Conservation (phyloP, 2,113 vertebrate genomes). For the Lepisosteus oculatus region DNA sequence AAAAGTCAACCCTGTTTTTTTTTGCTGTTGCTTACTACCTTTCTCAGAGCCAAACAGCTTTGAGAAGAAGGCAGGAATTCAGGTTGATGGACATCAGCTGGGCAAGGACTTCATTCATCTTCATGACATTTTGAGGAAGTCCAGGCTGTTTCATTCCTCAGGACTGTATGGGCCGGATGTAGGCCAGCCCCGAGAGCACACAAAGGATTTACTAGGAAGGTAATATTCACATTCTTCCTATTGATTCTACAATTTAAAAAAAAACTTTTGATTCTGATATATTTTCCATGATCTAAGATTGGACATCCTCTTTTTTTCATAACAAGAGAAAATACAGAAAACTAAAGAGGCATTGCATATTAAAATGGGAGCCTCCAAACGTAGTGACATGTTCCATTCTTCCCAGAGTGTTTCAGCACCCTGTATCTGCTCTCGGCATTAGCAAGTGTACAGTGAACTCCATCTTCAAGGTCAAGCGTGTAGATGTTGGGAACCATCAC, state of each 20-base stretch:
- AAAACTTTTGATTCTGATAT: not conserved
- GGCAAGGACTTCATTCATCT: conserved; percentile 81
- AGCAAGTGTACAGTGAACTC: no score
- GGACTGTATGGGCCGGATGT: conserved; percentile 85
- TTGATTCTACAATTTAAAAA: not conserved
- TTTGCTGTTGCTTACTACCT: not conserved
- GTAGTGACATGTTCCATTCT: no score
- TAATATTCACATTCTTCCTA: conserved; percentile 41
- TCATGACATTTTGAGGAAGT: conserved; percentile 67
- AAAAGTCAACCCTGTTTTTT: not conserved
- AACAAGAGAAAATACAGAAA: no score
- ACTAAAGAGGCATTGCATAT: no score
- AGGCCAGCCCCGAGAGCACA: conserved; percentile 71
- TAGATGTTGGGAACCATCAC: no score
- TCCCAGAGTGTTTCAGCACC: no score
- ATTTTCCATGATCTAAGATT: no score
- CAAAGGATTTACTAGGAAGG: conserved; percentile 70
- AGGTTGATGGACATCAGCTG: conserved; percentile 77
- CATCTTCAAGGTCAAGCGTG: no score
- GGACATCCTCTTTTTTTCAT: no score
- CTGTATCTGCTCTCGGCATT: no score
- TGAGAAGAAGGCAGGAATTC: conserved; percentile 80
- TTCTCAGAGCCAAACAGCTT: conserved; percentile 90
- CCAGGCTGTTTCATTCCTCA: conserved; percentile 54
- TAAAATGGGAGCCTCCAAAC: no score